A percentile compares a stretch with the other conserved stretches of the same genome.
Evolutionary conservation across 2,888 invertebrate genomes (phyloP).

Genomic region (Pterostichus niger): DNA sequence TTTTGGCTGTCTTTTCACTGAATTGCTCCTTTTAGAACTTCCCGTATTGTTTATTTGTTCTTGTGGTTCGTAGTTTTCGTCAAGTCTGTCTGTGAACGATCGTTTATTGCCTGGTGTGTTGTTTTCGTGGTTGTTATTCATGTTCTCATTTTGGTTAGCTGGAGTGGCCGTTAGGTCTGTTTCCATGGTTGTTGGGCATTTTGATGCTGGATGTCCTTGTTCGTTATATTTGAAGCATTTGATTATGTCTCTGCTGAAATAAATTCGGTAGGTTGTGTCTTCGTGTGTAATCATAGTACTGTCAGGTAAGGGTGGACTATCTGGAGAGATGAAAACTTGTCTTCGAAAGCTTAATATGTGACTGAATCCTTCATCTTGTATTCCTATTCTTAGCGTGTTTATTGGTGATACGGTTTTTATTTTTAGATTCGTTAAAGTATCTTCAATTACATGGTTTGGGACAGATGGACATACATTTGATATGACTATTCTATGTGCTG

Average conservation of each 20-base stretch:
- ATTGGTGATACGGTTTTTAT: constrained; percentile 68
- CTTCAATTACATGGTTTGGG: constrained; percentile 67
- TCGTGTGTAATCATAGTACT: constrained; percentile 64
- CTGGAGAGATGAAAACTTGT: constrained; percentile 68
- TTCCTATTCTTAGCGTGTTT: constrained; percentile 68
- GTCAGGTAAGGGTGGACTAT: too few species aligned
- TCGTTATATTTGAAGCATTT: constrained; percentile 69
- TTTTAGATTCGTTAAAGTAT: constrained; percentile 66
- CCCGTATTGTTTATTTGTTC: background rate
- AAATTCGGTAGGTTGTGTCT: constrained; percentile 68
- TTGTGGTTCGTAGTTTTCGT: background rate
- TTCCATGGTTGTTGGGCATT: background rate
- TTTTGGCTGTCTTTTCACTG: constrained; percentile 26
- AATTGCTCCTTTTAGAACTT: background rate
- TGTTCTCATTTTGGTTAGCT: too few species aligned
- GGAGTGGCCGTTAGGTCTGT: background rate
- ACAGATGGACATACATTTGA: constrained; percentile 70
- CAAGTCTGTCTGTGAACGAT: background rate
- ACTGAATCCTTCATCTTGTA: constrained; percentile 67
- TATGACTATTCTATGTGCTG: constrained; percentile 69
- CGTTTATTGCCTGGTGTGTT: background rate
- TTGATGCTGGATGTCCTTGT: constrained; percentile 68
- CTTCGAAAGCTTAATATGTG: constrained; percentile 70
- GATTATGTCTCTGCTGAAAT: constrained; percentile 65
- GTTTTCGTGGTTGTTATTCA: background rate